phyloP scores from a whole-genome alignment of 1,140 invertebrate species.

The Orchestia grillus region DNA sequence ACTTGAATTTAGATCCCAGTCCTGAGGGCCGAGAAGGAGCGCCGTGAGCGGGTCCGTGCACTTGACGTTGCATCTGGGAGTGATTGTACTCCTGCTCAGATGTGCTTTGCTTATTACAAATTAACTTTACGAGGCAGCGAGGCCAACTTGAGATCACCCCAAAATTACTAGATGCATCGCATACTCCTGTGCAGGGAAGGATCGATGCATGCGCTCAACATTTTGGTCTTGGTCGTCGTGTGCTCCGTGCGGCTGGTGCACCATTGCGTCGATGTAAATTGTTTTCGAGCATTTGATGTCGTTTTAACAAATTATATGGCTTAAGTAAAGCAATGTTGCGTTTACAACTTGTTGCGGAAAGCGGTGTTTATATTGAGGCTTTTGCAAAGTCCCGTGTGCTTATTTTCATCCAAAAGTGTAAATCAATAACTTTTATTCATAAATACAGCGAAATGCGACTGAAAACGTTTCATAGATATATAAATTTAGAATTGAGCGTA shows the following conservation, averaged over 20 bases:
- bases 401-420: too few species aligned
- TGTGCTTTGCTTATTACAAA: slow-evolving; percentile 54
- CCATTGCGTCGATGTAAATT: neutral
- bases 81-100: slow-evolving; percentile 38
- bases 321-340: too few species aligned
- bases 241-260: neutral
- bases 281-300: too few species aligned
- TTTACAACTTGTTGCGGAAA: too few species aligned
- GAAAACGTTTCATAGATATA: too few species aligned
- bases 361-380: too few species aligned
- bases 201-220: neutral
- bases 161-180: slow-evolving; percentile 11
- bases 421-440: too few species aligned
- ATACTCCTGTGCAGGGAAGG: neutral
- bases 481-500: too few species aligned
- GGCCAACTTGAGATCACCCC: slow-evolving; percentile 3
- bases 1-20: neutral
- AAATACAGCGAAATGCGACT: too few species aligned
- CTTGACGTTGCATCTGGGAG: slow-evolving; percentile 54
- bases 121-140: slow-evolving; percentile 47
- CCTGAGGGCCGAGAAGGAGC: neutral
- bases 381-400: too few species aligned
- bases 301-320: too few species aligned
- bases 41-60: neutral
- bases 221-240: neutral